Evolutionary conservation across 2,797 vertebrate genomes (phyloP), one percentile per base, ranked within the genome.

Genomic region (Chelmon rostratus): DNA sequence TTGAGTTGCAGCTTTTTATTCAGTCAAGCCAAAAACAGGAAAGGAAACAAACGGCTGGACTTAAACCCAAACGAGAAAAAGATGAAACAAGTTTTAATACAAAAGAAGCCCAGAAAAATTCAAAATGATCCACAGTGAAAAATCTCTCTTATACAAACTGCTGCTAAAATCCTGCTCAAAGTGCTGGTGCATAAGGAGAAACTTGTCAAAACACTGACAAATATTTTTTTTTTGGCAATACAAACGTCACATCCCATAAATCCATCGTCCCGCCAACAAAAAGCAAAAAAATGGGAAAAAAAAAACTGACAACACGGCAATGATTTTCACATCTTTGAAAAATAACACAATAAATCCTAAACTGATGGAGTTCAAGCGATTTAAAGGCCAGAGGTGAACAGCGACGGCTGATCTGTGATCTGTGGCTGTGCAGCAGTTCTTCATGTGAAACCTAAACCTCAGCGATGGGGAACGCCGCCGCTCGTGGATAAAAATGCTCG

Each of bases 161-260:
- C 52, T 72, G 79, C 82, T 84, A 79, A 85, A 87, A 88, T 83
- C 79, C 84, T 79, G 80, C 61, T 87, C 80, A 92, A 95, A 95
- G 94, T 95, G 94, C 92, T 89, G 56, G 94, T 95, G 94, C 94
- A 89, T 92, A 80, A 88, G 61, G 82, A 93, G 84, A 81, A 46
- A 38, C 37, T 31, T 33, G 76, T 78, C 63, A 62, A 64, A 81
- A 87, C 61, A 78, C 72, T 75, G 74, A 86, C 53, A 59, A 33
- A 23, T 5, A 10, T 38, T n/a, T n/a, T 18, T 66, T 74, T 84
- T 88, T 89, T 82, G 80, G 87, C 83, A 81, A 73, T 4, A 73
- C 28, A 67, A 73, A 73, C 15, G 1, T 61, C 59, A 76, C 33
- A 42, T 47, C 42, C 68, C 19, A 54, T 47, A 40, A 58, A 66